phyloP scores from a whole-genome alignment of 2,888 invertebrate species.

The Erebia epiphron region DNA sequence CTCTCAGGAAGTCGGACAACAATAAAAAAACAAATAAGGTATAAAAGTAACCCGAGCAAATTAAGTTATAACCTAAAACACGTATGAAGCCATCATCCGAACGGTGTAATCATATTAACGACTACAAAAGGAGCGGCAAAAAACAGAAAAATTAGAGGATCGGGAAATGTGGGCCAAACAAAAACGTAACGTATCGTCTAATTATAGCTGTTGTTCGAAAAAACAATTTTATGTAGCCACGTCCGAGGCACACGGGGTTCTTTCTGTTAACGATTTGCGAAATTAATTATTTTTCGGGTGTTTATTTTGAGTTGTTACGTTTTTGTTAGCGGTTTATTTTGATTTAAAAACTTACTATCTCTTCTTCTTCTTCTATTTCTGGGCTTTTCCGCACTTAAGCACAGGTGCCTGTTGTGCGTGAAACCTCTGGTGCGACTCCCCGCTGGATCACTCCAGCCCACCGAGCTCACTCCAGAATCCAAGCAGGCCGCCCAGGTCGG shows the following conservation, averaged over 20 bases:
- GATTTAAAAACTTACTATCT: background rate
- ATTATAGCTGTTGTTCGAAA: conserved; percentile 81
- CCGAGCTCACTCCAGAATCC: too few species aligned
- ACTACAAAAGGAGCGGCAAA: conserved; percentile 82
- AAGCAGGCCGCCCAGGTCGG: too few species aligned
- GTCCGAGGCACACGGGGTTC: conserved; percentile 65
- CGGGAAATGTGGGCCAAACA: conserved; percentile 83
- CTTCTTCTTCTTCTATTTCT: too few species aligned
- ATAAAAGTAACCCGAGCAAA: conserved; percentile 71
- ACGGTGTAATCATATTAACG: conserved; percentile 83
- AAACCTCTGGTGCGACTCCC: too few species aligned
- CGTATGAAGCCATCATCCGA: conserved; percentile 83
- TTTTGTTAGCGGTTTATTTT: background rate
- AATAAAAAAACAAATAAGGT: conserved; percentile 78
- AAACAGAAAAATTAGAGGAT: conserved; percentile 82
- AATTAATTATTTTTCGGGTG: background rate
- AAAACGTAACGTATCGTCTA: conserved; percentile 82
- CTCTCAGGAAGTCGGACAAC: conserved; percentile 79
- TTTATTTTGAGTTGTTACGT: background rate
- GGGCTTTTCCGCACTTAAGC: too few species aligned
- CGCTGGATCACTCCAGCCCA: too few species aligned
- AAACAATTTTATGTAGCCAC: conserved; percentile 79
- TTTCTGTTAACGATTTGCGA: conserved; percentile 40
- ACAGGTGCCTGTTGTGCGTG: too few species aligned
- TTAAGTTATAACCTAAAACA: conserved; percentile 83